Evolutionary conservation across 1,140 invertebrate genomes (phyloP).

Genomic region (Maniola jurtina): DNA sequence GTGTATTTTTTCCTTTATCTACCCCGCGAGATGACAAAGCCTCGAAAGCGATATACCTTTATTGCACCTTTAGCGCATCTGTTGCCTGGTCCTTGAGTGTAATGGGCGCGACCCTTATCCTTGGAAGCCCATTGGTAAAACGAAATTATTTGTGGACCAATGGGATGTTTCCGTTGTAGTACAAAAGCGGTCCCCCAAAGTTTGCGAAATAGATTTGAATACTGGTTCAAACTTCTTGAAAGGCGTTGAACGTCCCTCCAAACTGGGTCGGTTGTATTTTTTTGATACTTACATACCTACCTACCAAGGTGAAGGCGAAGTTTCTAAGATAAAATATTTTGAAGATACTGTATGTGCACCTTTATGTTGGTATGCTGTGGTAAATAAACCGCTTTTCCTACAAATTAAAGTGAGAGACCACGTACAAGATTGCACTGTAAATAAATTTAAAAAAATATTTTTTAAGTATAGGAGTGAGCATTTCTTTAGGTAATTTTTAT

Average conservation of each 20-base stretch:
- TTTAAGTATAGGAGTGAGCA: too few relatives aligned
- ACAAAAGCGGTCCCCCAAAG: slow-evolving; percentile 53
- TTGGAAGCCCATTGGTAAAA: slow-evolving; percentile 49
- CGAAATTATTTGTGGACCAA: slow-evolving; percentile 44
- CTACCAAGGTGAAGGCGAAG: too few relatives aligned
- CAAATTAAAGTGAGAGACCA: too few relatives aligned
- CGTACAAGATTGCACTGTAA: too few relatives aligned
- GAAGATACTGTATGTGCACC: too few relatives aligned
- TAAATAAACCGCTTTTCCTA: too few relatives aligned
- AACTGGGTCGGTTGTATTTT: slow-evolving; percentile 4
- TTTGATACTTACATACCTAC: neutral
- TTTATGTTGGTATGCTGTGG: too few relatives aligned
- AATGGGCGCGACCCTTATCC: slow-evolving; percentile 55
- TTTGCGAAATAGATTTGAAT: slow-evolving; percentile 31
- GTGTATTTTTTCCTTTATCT: slow-evolving; percentile 39
- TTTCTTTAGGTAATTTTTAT: too few relatives aligned
- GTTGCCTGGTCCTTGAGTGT: slow-evolving; percentile 48
- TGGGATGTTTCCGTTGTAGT: slow-evolving; percentile 35
- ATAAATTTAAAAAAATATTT: too few relatives aligned
- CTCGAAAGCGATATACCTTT: slow-evolving; percentile 51
- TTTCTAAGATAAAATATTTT: too few relatives aligned
- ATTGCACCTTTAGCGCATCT: slow-evolving; percentile 62
- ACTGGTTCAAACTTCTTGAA: slow-evolving; percentile 39
- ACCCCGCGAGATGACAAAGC: slow-evolving; percentile 41
- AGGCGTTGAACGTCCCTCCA: slow-evolving; percentile 26